phyloP scores from a whole-genome alignment of 30 jellyfish, hydroid and myxozoan species.

The Phacellophora camtschatica region DNA sequence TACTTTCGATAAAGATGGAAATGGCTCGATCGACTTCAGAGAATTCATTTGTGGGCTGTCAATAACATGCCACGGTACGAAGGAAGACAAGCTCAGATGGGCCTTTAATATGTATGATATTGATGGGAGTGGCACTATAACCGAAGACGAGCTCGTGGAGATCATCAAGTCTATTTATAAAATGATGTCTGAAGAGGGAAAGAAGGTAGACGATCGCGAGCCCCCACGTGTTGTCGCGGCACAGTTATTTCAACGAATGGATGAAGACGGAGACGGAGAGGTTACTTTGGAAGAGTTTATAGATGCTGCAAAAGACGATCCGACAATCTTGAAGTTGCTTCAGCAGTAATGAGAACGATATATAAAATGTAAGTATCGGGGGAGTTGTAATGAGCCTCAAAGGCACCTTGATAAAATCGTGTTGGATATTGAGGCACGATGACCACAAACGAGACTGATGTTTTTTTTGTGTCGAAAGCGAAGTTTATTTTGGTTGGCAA shows the following conservation, averaged over 20 bases:
- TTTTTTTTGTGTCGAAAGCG: not conserved
- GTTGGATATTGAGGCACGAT: not conserved
- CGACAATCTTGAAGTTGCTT: constrained; percentile 86
- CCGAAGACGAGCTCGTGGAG: constrained; percentile 93
- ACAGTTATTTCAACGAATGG: constrained; percentile 92
- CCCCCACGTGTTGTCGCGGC: constrained; percentile 92
- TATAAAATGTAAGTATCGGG: not conserved
- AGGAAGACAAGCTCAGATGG: constrained; percentile 98
- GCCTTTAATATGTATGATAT: constrained; percentile 99
- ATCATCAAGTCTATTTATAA: constrained; percentile 83
- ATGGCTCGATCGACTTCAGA: constrained; percentile 94
- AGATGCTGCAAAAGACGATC: constrained; percentile 96
- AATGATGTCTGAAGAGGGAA: constrained; percentile 93
- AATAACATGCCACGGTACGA: constrained; percentile 98
- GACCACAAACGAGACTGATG: not conserved
- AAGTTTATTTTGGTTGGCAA: not conserved
- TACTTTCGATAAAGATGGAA: constrained; percentile 96
- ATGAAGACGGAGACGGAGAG: constrained; percentile 99
- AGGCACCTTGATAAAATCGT: not conserved
- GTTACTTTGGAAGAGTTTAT: constrained; percentile 96
- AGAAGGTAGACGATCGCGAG: constrained; percentile 63
- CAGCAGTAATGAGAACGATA: constrained; percentile 70
- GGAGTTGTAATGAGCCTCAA: not conserved
- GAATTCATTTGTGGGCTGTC: constrained; percentile 98
- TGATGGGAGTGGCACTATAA: constrained; percentile 96